Evolutionary conservation across 1,140 invertebrate genomes (phyloP), one percentile per base, ranked within the genome.

Genomic region (Radopholus similis): DNA sequence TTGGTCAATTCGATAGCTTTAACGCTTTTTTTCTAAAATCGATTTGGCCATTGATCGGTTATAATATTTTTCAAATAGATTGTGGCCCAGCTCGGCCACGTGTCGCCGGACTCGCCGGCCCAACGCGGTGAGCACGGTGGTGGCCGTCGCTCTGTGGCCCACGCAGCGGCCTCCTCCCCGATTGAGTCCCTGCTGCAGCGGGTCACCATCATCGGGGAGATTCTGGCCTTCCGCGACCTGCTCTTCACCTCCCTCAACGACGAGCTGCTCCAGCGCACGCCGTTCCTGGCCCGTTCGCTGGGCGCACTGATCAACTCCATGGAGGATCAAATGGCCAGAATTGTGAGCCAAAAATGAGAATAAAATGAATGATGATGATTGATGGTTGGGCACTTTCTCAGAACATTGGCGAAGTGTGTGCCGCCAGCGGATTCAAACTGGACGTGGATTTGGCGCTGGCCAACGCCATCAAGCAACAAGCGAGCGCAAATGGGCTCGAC

Each of bases 171-270:
- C 34, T 9, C 23, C 26, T 70, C 68, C 18, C 62, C 77, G 9
- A 68, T 81, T 9, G 81, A 83, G 44, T 78, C 81, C 5, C 58
- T 97, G 23, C 84, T 98, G 9, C 91, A 95, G 82, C 87, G 95
- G 69, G 95, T 98, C 88, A 96, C 93, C 11, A 62, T 97, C 71
- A 92, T 97, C 77, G 95, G 95, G 2, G 94, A 97, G 0, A 94
- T 98, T 68, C 85, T 97, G 70, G 92, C 93, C 74, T 99, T 98
- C 84, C 87, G 93, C 34, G 89, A 93, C 82, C 86, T 98, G 9
- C 88, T 93, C 1, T 94, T 97, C 82, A 90, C 92, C 60, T 92
- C 94, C 13, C 85, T 98, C 11, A 88, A 92, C 60, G 93, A 97
- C 85, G 93, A 86, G 3, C 84, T 98, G 18, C 92, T 94, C 78